phyloP scores from a whole-genome alignment of 1,140 invertebrate genomes.

The Brachionus koreanus region DNA sequence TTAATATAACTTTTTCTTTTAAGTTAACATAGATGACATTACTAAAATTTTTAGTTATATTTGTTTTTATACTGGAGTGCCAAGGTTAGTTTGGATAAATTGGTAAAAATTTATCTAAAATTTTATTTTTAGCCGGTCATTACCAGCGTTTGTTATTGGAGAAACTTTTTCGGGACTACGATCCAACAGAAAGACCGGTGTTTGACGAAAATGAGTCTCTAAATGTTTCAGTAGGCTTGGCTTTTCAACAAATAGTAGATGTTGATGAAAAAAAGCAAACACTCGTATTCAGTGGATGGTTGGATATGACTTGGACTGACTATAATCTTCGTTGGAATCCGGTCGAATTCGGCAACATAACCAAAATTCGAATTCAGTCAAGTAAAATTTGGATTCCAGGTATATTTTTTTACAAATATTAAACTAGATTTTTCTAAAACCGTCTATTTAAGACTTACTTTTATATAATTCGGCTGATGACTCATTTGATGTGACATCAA shows the following conservation, averaged over 20 bases:
- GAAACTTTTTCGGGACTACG: slow-evolving; percentile 35
- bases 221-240: slow-evolving; percentile 37
- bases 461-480: slow-evolving; percentile 83
- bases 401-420: background rate
- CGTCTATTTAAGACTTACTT: slow-evolving; percentile 54
- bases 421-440: background rate
- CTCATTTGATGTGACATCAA: slow-evolving; percentile 53
- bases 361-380: background rate
- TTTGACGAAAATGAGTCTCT: slow-evolving; percentile 13
- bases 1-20: background rate
- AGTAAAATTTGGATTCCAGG: slow-evolving; percentile 41
- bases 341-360: slow-evolving; percentile 34
- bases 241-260: slow-evolving; percentile 41
- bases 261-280: slow-evolving; percentile 43
- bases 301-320: slow-evolving; percentile 37
- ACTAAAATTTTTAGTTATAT: background rate
- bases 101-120: background rate
- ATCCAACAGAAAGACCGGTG: slow-evolving; percentile 34
- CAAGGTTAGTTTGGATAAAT: background rate
- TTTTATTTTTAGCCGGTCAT: background rate
- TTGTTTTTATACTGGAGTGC: background rate
- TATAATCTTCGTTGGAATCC: slow-evolving; percentile 40
- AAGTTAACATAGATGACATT: background rate
- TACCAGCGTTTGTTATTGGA: slow-evolving; percentile 22
- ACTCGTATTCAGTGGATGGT: slow-evolving; percentile 25